These are phyloP conservation scores for Silurus aristotelis DNA, from an alignment of 2,797 vertebrate genomes.

Conservation along the genomic window DNA sequence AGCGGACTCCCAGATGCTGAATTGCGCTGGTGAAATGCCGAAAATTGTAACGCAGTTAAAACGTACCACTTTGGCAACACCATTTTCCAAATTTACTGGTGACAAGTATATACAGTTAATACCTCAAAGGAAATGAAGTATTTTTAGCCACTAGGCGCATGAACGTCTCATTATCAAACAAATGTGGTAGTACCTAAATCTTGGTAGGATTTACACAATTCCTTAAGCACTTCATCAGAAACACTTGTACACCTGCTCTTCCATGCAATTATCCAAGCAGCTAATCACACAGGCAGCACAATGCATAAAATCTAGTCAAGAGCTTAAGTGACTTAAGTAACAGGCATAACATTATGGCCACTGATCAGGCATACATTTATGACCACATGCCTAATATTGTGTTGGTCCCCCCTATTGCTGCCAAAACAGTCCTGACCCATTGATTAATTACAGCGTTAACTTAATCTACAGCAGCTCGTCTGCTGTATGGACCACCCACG, in stretches of 20 bases:
- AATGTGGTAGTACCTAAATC: not conserved
- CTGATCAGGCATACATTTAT: not conserved
- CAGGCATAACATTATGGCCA: no score
- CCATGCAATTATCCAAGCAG: not conserved
- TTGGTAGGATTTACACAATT: not conserved
- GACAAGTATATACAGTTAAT: not conserved
- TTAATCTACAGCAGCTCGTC: no score
- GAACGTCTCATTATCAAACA: not conserved
- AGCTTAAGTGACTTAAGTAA: no score
- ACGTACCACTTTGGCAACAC: not conserved
- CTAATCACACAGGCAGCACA: not conserved
- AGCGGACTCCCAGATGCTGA: not conserved
- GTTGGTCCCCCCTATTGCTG: no score
- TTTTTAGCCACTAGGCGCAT: not conserved
- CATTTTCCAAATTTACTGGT: not conserved
- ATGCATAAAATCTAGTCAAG: not conserved
- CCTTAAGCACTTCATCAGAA: not conserved
- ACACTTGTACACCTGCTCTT: not conserved
- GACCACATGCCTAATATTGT: no score
- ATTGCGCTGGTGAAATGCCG: not conserved
- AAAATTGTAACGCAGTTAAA: not conserved
- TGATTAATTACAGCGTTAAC: no score
- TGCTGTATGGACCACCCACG: no score
- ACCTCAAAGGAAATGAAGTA: not conserved
- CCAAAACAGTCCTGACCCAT: no score